Evolutionary conservation across 1,140 invertebrate species (phyloP).

Genomic region (Mycetomoellerius zeteki): DNA sequence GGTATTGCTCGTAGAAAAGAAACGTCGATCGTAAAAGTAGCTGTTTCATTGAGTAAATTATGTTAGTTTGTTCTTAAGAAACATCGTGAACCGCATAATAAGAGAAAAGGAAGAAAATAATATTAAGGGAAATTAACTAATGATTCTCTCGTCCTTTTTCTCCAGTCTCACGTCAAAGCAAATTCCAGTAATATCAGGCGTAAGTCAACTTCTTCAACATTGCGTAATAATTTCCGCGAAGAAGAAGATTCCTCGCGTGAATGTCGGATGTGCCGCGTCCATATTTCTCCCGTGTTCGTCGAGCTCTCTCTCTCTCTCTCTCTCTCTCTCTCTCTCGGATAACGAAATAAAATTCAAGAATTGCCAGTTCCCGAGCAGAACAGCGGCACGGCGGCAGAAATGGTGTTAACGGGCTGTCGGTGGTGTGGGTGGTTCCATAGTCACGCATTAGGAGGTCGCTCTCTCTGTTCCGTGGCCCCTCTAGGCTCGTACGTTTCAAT

Average conservation of each 20-base stretch:
- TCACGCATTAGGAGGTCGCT: constrained; percentile 80
- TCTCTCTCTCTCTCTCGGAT: neutral
- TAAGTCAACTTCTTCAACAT: constrained; percentile 16
- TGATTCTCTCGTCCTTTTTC: neutral
- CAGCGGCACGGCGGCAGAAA: constrained; percentile 12
- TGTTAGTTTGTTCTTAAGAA: neutral
- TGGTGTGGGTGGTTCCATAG: constrained; percentile 53
- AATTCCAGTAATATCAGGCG: neutral
- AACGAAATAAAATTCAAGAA: constrained; percentile 66
- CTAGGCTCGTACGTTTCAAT: constrained; percentile 85
- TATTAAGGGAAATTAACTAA: constrained; percentile 25
- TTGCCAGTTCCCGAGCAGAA: constrained; percentile 45
- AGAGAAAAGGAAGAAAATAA: constrained; percentile 16
- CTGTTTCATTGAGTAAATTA: constrained; percentile 32
- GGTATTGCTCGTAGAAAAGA: neutral
- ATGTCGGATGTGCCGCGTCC: neutral
- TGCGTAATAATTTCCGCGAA: constrained; percentile 43
- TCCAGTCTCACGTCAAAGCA: neutral
- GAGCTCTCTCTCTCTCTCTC: too few relatives aligned
- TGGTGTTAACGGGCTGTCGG: constrained; percentile 71
- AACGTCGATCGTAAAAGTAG: constrained; percentile 44
- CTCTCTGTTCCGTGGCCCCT: constrained; percentile 75
- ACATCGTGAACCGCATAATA: constrained; percentile 10
- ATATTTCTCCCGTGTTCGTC: neutral
- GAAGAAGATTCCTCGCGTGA: neutral